These are phyloP conservation scores for Hyperoplus immaculatus DNA, from an alignment of 2,797 vertebrate genomes.

Conservation along the genomic window DNA sequence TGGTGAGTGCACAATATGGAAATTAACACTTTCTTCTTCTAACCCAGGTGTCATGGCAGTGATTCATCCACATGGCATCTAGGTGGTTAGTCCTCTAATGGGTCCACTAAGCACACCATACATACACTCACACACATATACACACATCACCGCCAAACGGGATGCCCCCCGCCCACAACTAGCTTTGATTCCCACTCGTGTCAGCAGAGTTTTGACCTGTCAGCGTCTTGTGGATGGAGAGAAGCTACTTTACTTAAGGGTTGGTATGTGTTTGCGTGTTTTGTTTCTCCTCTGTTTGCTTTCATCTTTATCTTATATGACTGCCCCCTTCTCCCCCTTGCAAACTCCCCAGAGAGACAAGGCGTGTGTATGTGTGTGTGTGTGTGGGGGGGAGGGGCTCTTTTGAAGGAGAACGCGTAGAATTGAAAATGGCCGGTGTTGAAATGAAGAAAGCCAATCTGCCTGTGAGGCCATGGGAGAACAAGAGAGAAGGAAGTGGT, in stretches of 20 bases:
- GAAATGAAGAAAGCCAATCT: constrained; percentile 83
- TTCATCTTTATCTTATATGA: constrained; percentile 88
- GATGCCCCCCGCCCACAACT: constrained; percentile 36
- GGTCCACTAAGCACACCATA: constrained; percentile 57
- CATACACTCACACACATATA: constrained; percentile 17
- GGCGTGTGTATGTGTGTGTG: constrained; percentile 36
- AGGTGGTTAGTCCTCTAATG: constrained; percentile 69
- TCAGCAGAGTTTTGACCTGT: constrained; percentile 74
- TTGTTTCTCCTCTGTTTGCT: constrained; percentile 80
- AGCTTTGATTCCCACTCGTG: constrained; percentile 75
- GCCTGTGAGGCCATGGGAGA: constrained; percentile 74
- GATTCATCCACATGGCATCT: constrained; percentile 55
- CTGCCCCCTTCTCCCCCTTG: constrained; percentile 78
- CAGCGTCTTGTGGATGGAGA: constrained; percentile 76
- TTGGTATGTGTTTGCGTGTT: constrained; percentile 86
- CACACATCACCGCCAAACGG: constrained; percentile 6
- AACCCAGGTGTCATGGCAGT: constrained; percentile 42
- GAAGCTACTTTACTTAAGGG: constrained; percentile 83
- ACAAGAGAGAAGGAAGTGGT: constrained; percentile 33
- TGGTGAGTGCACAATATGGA: constrained; percentile 46
- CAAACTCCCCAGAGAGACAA: constrained; percentile 77
- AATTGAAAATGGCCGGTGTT: constrained; percentile 84
- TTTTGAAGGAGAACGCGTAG: constrained; percentile 84
- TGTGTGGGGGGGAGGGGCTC: constrained; percentile 37
- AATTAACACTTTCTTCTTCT: constrained; percentile 47